phyloP scores from a whole-genome alignment of 2,797 vertebrate genomes.

The Esox lucius region DNA sequence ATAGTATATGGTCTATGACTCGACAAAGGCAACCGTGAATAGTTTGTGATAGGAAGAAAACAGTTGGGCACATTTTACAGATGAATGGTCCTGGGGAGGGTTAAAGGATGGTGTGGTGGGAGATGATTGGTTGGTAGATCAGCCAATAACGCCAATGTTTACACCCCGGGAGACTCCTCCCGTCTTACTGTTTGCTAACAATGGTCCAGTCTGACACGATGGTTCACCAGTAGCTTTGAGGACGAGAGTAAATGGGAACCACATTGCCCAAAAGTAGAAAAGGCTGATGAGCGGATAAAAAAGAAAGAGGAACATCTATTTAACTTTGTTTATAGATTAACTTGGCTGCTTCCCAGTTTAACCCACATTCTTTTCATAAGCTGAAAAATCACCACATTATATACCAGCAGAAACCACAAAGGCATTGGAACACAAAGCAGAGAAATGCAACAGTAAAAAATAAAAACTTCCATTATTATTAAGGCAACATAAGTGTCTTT shows the following conservation, averaged over 20 bases:
- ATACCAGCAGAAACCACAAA: slow-evolving; percentile 49
- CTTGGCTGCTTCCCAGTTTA: slow-evolving; percentile 35
- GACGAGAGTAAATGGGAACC: neutral
- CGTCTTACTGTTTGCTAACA: too few relatives aligned
- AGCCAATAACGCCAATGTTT: too few relatives aligned
- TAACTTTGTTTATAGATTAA: slow-evolving; percentile 44
- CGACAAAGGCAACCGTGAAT: too few relatives aligned
- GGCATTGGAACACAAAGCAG: slow-evolving; percentile 12
- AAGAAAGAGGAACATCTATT: slow-evolving; percentile 29
- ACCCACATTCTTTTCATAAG: slow-evolving; percentile 43
- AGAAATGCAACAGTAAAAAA: slow-evolving; percentile 24
- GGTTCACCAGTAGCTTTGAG: too few relatives aligned
- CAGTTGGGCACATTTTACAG: too few relatives aligned
- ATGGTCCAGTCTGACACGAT: too few relatives aligned
- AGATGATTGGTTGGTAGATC: too few relatives aligned
- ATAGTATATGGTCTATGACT: too few relatives aligned
- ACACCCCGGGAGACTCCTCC: too few relatives aligned
- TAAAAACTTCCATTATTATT: neutral
- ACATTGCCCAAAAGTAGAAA: slow-evolving; percentile 30
- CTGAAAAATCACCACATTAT: slow-evolving; percentile 38
- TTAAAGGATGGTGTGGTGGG: too few relatives aligned
- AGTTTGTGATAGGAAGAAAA: too few relatives aligned
- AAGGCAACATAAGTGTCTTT: neutral
- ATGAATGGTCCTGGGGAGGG: too few relatives aligned
- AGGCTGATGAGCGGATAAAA: slow-evolving; percentile 32